Conservation (phyloP, 2,888 invertebrate genomes). For the Automeris io region DNA sequence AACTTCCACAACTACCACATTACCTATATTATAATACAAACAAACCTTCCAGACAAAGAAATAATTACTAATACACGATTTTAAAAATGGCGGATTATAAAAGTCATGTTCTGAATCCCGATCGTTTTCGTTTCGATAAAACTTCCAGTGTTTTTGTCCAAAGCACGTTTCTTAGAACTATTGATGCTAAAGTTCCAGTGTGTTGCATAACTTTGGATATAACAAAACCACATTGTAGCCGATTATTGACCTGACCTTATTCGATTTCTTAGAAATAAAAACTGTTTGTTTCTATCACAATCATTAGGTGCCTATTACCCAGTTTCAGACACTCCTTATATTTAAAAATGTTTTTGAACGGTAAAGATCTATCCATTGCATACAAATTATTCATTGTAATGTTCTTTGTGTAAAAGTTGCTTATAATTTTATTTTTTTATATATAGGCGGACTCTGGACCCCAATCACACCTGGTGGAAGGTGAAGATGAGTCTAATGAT, state of each 20-base stretch:
- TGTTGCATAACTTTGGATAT: constrained; percentile 57
- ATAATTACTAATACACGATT: constrained; percentile 27
- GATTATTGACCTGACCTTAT: constrained; percentile 59
- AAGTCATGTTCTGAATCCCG: constrained; percentile 52
- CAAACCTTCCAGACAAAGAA: constrained; percentile 3
- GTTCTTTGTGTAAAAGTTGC: no score
- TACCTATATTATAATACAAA: no score
- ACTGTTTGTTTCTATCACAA: constrained; percentile 5
- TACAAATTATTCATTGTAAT: no score
- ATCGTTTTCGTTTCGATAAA: constrained; percentile 63
- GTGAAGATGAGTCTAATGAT: no score
- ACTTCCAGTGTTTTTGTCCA: constrained; percentile 59
- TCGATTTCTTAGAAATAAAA: constrained; percentile 39
- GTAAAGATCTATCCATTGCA: no score
- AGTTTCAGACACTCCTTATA: no score
- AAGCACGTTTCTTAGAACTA: constrained; percentile 70
- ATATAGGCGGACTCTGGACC: no score
- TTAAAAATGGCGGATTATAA: constrained; percentile 30
- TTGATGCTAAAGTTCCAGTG: constrained; percentile 44
- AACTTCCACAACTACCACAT: no score
- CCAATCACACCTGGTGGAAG: no score
- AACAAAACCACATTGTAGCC: constrained; percentile 47
- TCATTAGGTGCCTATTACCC: no score
- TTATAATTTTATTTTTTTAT: no score
- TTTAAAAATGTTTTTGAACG: background rate